Conservation (phyloP, 2,113 vertebrate species). For the Aegithalos caudatus region DNA sequence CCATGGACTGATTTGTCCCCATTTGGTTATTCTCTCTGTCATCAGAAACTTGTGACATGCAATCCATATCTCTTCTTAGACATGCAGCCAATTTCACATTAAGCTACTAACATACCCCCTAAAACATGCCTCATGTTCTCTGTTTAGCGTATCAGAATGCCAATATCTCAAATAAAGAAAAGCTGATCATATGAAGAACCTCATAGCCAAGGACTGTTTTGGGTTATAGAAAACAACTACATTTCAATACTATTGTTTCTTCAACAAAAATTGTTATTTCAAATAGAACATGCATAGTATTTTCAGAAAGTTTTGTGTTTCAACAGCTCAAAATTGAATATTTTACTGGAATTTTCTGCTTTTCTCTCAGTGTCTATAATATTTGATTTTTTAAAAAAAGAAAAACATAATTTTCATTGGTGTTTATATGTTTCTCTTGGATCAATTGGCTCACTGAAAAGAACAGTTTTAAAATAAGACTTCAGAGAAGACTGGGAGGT, state of each 20-base stretch:
- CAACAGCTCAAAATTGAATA: not conserved
- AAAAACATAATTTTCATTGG: not conserved
- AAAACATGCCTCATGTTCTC: not conserved
- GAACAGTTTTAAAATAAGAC: not conserved
- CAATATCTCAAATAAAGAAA: not conserved
- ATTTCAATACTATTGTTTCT: not conserved
- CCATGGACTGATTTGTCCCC: not conserved
- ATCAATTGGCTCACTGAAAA: not conserved
- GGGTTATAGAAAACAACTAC: not conserved
- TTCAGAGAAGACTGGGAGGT: not conserved
- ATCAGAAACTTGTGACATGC: not conserved
- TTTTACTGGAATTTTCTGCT: not conserved
- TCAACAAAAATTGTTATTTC: not conserved
- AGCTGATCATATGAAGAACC: not conserved
- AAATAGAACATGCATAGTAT: not conserved
- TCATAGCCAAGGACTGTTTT: not conserved
- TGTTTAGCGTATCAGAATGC: not conserved
- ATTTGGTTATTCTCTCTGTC: not conserved
- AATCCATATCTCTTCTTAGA: not conserved
- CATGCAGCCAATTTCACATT: not conserved
- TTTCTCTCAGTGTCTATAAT: not conserved
- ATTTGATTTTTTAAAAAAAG: not conserved
- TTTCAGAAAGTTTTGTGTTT: not conserved
- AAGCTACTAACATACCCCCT: not conserved
- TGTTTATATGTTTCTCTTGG: not conserved